Base-by-base conservation (phyloP, 2,113 vertebrate species). In the Toxotes chatareus region DNA sequence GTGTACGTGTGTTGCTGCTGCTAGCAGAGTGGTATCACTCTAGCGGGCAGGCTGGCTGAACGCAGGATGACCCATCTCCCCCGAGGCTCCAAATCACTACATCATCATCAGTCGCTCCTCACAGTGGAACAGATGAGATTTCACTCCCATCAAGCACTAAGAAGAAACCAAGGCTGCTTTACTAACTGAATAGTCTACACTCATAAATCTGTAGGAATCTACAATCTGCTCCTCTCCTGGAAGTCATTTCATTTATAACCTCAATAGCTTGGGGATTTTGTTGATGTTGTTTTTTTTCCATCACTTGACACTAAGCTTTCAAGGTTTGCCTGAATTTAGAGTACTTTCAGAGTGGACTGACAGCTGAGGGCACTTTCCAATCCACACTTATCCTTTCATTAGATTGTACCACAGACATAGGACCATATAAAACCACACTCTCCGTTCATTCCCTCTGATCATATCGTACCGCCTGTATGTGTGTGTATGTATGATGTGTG, bases 61-160 rank as follows among this genome's bases (percentile, higher is more conserved):
- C 91, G 87, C 86, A 75, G 83, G 67, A 90, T 93, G 91, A 93
- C 92, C 92, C 91, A 75, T 91, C 86, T 93, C 91, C 90, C 92
- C 80, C 0, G 85, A 91, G 90, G 91, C 86, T 85, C 64, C 79
- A 80, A 75, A 92, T 92, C 91, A 90, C 93, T 92, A 83, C 92
- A 91, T 93, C 91, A 92, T 93, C 88, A 92, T 92, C 89, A 90
- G 89, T 85, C 66, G 87, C 89, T 91, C 82, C 73, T 90, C 73
- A 14, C 88, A 84, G 90, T 89, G 85, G 91, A 93, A 89, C 82
- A 87, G 90, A 93, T 91, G 89, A 91, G 85, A 90, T 92, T 93
- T 93, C 87, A 87, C 74, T 92, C 80, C 80, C 88, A 71, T 92
- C 87, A 63, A 89, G 81, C 79, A 57, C 72, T 55, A 73, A 67